Evolutionary conservation across 2,113 vertebrate genomes (phyloP).

Genomic region (human (Homo sapiens)): GRCh38 chr18:53485501-53486000

Average conservation of each 20-base stretch:
- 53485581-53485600: background rate
- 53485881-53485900: background rate
- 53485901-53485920: background rate
- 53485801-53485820: background rate
- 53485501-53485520: background rate
- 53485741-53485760: background rate
- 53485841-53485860: background rate
- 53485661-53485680: background rate
- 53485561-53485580: background rate
- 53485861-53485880: background rate
- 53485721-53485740: slow-evolving; percentile 16
- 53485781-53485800: background rate
- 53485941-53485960: background rate
- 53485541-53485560: background rate
- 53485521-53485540: background rate
- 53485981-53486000: background rate
- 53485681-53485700: background rate
- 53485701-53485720: background rate
- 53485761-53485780: background rate
- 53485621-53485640: background rate
- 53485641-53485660: background rate
- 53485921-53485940: background rate
- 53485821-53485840: background rate
- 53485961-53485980: background rate
- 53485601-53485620: background rate